Conservation (phyloP, 2,888 invertebrate species). For the Eristalis arbustorum region DNA sequence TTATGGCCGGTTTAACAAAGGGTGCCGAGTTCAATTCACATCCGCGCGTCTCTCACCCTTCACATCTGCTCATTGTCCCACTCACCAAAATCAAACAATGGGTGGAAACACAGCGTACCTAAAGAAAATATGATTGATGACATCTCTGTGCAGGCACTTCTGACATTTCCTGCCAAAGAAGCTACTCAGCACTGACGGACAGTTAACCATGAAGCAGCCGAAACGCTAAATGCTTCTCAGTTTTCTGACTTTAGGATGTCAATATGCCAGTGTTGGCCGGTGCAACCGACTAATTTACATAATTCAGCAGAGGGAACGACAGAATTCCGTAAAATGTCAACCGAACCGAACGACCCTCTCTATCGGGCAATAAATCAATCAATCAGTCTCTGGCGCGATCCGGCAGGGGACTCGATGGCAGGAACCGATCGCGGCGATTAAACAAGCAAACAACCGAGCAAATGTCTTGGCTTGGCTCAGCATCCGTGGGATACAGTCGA, state of each 20-base stretch:
- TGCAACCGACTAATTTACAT: conserved; percentile 42
- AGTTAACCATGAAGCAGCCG: conserved; percentile 1
- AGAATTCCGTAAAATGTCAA: conserved; percentile 45
- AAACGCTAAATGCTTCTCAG: background rate
- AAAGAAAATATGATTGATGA: conserved; percentile 31
- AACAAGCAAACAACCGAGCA: conserved; percentile 19
- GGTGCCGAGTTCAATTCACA: background rate
- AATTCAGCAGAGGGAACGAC: conserved; percentile 13
- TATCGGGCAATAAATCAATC: conserved; percentile 64
- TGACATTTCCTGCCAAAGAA: conserved; percentile 42
- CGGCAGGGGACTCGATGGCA: conserved; percentile 19
- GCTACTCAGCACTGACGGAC: conserved; percentile 17
- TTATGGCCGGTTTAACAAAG: background rate
- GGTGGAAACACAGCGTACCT: background rate
- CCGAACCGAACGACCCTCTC: conserved; percentile 39
- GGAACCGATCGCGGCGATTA: conserved; percentile 52
- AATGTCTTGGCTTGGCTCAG: background rate
- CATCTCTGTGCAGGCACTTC: conserved; percentile 12
- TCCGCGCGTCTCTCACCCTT: background rate
- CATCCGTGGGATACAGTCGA: conserved; percentile 20
- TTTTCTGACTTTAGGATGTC: background rate
- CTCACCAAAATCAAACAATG: conserved; percentile 20
- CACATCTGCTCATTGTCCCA: background rate
- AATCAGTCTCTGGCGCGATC: conserved; percentile 46
- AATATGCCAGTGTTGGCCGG: background rate